Conservation (phyloP, 1,140 invertebrate species). For the Oryzaephilus surinamensis region DNA sequence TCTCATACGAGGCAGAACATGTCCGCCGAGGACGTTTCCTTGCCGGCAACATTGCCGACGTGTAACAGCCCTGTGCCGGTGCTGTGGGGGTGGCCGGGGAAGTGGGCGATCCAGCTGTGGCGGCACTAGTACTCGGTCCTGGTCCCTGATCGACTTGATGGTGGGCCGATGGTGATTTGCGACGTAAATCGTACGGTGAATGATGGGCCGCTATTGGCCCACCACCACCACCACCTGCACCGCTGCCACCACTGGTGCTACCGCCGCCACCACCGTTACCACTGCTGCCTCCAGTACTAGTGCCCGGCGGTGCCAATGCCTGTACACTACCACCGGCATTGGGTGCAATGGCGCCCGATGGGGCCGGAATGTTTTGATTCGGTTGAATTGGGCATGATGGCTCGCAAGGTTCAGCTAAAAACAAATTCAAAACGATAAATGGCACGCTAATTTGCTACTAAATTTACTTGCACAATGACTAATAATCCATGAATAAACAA, state of each 20-base stretch:
- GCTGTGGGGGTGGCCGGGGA: slow-evolving; percentile 36
- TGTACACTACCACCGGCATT: slow-evolving; percentile 24
- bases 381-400: slow-evolving; percentile 54
- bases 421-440: too few species aligned
- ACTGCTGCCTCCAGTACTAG: slow-evolving; percentile 21
- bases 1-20: slow-evolving; percentile 49
- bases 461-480: too few species aligned
- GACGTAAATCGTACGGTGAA: slow-evolving; percentile 72
- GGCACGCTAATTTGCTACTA: too few species aligned
- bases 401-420: slow-evolving; percentile 61
- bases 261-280: slow-evolving; percentile 37
- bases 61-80: slow-evolving; percentile 29
- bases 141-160: slow-evolving; percentile 36
- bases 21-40: slow-evolving; percentile 65
- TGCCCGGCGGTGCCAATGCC: slow-evolving; percentile 32
- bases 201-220: slow-evolving; percentile 54
- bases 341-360: slow-evolving; percentile 32
- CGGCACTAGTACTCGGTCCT: slow-evolving; percentile 32
- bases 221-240: slow-evolving; percentile 31
- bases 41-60: slow-evolving; percentile 52
- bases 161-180: slow-evolving; percentile 64
- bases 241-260: slow-evolving; percentile 34
- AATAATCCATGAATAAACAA: too few species aligned
- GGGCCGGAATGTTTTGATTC: slow-evolving; percentile 53
- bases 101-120: slow-evolving; percentile 31